phyloP scores from a whole-genome alignment of 2,888 invertebrate species.

The Archaeoteleia sp. region DNA sequence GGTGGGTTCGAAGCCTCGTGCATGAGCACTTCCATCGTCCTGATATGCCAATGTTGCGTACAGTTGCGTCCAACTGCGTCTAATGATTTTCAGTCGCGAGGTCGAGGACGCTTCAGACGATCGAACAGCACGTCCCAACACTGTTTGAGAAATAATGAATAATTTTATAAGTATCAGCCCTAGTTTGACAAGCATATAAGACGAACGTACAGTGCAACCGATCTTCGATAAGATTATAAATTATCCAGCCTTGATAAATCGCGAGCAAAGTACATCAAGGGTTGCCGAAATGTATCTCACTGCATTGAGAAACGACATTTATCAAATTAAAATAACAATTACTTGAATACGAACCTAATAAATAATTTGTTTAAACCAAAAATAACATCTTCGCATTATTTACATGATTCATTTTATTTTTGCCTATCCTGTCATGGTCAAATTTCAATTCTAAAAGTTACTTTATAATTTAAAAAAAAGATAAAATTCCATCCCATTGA shows the following conservation, averaged over 20 bases:
- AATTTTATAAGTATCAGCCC: background rate
- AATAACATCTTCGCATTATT: too few species aligned
- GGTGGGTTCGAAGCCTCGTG: slow-evolving; percentile 66
- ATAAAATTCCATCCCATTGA: too few species aligned
- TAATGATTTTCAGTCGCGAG: slow-evolving; percentile 2
- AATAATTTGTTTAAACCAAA: too few species aligned
- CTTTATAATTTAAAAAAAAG: too few species aligned
- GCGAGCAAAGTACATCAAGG: slow-evolving; percentile 11
- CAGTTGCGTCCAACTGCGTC: too few species aligned
- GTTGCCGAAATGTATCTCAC: background rate
- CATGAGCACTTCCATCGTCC: slow-evolving; percentile 69
- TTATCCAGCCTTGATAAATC: slow-evolving; percentile 15
- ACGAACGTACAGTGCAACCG: background rate
- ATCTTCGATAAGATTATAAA: slow-evolving; percentile 21
- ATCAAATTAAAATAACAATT: too few species aligned
- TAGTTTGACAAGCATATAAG: background rate
- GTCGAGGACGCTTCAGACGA: slow-evolving; percentile 10
- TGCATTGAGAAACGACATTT: too few species aligned
- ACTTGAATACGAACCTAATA: too few species aligned
- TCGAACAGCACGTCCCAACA: slow-evolving; percentile 11
- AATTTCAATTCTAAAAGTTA: too few species aligned
- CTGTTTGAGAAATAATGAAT: slow-evolving; percentile 12
- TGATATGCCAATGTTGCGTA: background rate
- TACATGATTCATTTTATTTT: too few species aligned
- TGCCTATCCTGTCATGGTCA: too few species aligned